Evolutionary conservation across 1,140 invertebrate species (phyloP).

Genomic region (Dendrolimus punctatus): DNA sequence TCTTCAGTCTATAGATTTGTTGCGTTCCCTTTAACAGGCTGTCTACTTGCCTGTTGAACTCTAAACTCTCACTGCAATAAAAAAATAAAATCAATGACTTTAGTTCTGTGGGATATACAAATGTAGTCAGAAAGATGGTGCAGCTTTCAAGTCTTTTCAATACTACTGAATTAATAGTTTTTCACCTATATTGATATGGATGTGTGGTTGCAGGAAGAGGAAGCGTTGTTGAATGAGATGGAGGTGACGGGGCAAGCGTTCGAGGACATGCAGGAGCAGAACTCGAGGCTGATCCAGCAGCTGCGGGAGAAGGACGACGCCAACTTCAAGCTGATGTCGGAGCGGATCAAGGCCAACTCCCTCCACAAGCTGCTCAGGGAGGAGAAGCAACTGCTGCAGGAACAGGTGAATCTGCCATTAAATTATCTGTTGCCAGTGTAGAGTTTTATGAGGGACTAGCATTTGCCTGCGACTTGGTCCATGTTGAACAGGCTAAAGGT

Average conservation of each 20-base stretch:
- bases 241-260: conserved; percentile 99
- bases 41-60: too few species aligned
- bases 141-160: too few species aligned
- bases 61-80: too few species aligned
- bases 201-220: conserved; percentile 86
- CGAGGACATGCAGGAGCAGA: conserved; percentile 99
- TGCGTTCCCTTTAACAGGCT: too few species aligned
- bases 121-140: too few species aligned
- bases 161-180: too few species aligned
- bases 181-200: not conserved
- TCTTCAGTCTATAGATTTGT: too few species aligned
- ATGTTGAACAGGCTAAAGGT: too few species aligned
- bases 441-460: too few species aligned
- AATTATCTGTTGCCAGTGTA: not conserved
- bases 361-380: conserved; percentile 95
- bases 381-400: conserved; percentile 92
- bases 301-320: conserved; percentile 98
- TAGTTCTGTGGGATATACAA: too few species aligned
- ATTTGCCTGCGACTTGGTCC: too few species aligned
- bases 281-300: conserved; percentile 96
- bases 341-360: conserved; percentile 96
- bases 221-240: conserved; percentile 98
- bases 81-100: too few species aligned
- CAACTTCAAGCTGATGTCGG: conserved; percentile 99
- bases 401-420: conserved; percentile 78